phyloP scores from a whole-genome alignment of 2,888 invertebrate genomes.

The Papilio gigon region DNA sequence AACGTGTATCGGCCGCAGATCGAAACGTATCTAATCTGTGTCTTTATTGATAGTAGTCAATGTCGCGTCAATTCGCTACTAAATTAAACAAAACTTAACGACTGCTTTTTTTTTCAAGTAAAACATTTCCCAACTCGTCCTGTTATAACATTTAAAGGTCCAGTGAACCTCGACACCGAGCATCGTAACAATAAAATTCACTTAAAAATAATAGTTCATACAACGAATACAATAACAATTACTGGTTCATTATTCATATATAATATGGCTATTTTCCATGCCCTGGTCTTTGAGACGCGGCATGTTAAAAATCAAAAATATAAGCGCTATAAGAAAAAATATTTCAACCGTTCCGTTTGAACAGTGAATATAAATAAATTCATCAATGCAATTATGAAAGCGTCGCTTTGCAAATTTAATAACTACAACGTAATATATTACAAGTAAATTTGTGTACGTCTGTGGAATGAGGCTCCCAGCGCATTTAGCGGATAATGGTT shows the following conservation, averaged over 20 bases:
- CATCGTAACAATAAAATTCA: constrained; percentile 33
- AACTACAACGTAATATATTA: neutral
- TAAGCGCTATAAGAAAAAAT: constrained; percentile 33
- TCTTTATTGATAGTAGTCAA: constrained; percentile 24
- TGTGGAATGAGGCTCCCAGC: neutral
- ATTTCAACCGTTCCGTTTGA: neutral
- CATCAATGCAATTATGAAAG: constrained; percentile 6
- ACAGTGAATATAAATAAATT: neutral
- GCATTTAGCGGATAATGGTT: no score
- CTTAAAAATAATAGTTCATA: constrained; percentile 24
- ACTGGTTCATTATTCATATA: constrained; percentile 19
- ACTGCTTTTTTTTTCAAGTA: neutral
- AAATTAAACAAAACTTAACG: neutral
- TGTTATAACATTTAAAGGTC: neutral
- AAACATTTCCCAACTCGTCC: constrained; percentile 8
- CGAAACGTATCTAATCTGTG: constrained; percentile 28
- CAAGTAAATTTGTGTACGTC: neutral
- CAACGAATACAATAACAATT: constrained; percentile 16
- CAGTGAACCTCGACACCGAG: constrained; percentile 10
- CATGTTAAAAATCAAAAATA: constrained; percentile 35
- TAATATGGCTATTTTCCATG: constrained; percentile 20
- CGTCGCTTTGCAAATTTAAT: neutral
- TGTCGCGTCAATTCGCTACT: neutral
- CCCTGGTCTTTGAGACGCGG: constrained; percentile 11
- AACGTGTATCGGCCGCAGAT: constrained; percentile 30